phyloP scores from a whole-genome alignment of 2,797 vertebrate genomes.

The Odontamblyopus lacepedii region DNA sequence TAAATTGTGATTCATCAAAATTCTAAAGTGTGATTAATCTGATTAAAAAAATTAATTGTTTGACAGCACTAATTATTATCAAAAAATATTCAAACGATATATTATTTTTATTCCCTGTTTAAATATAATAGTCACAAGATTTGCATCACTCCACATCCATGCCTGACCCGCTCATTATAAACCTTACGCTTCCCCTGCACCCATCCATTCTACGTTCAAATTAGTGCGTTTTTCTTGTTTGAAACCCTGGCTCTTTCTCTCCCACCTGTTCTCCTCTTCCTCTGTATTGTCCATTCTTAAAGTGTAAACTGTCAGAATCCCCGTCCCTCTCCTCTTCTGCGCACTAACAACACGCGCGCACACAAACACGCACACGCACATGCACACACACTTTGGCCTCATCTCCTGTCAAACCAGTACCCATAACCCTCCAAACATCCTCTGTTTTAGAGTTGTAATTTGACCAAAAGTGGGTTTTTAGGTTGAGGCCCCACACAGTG shows the following conservation, averaged over 20 bases:
- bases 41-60: too few relatives aligned
- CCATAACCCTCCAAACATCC: slow-evolving; percentile 21
- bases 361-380: too few relatives aligned
- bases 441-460: slow-evolving; percentile 46
- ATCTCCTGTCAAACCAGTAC: slow-evolving; percentile 54
- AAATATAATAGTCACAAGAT: too few relatives aligned
- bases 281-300: slow-evolving; percentile 48
- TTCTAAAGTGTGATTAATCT: too few relatives aligned
- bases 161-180: neutral
- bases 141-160: neutral
- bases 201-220: neutral
- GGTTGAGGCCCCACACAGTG: slow-evolving; percentile 39
- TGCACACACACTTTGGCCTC: slow-evolving; percentile 40
- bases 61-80: too few relatives aligned
- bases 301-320: slow-evolving; percentile 64
- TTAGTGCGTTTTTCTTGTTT: neutral
- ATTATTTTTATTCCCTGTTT: too few relatives aligned
- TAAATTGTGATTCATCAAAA: too few relatives aligned
- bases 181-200: neutral
- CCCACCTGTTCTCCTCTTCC: slow-evolving; percentile 38
- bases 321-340: slow-evolving; percentile 53
- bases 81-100: too few relatives aligned
- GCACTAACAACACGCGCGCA: slow-evolving; percentile 39
- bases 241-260: slow-evolving; percentile 28
- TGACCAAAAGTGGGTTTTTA: slow-evolving; percentile 60